Conservation (phyloP, 2,888 invertebrate genomes). For the Limnephilus rhombicus region DNA sequence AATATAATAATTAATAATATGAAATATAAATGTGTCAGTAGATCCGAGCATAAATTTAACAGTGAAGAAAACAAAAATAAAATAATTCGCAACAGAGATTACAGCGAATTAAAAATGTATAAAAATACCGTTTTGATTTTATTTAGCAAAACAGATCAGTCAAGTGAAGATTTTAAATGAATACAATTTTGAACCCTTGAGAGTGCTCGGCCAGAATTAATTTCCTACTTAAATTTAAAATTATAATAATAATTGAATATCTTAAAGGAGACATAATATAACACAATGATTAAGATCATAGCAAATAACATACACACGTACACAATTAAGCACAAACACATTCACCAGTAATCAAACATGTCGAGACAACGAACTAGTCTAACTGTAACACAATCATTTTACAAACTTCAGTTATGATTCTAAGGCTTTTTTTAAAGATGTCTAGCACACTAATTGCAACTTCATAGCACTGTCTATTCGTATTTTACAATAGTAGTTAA, state of each 20-base stretch:
- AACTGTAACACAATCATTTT: background rate
- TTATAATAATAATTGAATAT: conserved; percentile 31
- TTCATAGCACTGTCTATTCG: conserved; percentile 30
- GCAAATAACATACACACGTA: conserved; percentile 36
- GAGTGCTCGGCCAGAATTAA: conserved; percentile 6
- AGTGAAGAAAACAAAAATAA: background rate
- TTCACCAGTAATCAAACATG: conserved; percentile 11
- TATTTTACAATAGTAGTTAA: conserved; percentile 7
- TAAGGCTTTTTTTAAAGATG: conserved; percentile 28
- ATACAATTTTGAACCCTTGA: background rate
- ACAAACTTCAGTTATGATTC: conserved; percentile 6
- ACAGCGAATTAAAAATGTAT: background rate
- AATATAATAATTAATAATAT: background rate
- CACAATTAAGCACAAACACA: conserved; percentile 34
- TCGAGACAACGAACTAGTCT: background rate
- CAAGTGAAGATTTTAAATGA: background rate
- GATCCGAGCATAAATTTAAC: conserved; percentile 13
- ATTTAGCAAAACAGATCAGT: background rate
- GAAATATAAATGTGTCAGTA: conserved; percentile 14
- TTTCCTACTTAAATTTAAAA: conserved; percentile 52
- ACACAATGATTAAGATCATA: conserved; percentile 43
- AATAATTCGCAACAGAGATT: background rate
- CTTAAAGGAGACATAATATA: conserved; percentile 27
- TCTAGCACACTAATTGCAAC: conserved; percentile 34
- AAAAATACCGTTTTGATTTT: background rate